Base-by-base conservation (phyloP, 2,888 invertebrate genomes). In the Synanthedon formicaeformis region DNA sequence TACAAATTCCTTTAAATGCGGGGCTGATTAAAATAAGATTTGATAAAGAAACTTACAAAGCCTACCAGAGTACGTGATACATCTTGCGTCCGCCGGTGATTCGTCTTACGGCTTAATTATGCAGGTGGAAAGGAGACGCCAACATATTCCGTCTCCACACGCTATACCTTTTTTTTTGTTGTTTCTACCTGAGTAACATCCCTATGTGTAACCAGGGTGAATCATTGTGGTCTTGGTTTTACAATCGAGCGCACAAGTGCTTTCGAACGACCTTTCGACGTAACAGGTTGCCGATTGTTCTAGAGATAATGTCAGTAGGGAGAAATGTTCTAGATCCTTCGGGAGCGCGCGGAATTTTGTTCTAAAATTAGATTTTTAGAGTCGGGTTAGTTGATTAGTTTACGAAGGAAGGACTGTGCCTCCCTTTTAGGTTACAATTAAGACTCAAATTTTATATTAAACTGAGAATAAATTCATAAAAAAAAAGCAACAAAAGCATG, bases 161-260 rank as follows among this genome's bases (percentile, higher is more conserved):
- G 56, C 62, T 52, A 51, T 74, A 74, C 74, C 74, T 75, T 60
- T 66, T 66, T 66, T 49, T 51, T 54, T 53, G 48, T 58, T 56
- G 50, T 50, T 52, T 53, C 50, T 64, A 63, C 62, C 62, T 61
- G 62, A 52, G 50, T 48, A 56, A 50, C 50, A 50, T 53, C 58
- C 60, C 57, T 53, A 56, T 56, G 57, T 50, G 55, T 34, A 27
- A 16, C 18, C 50, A 14, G 56, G 57, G 56, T 64, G 63, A 63
- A 52, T 64, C 64, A 66, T 54, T 60, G 60, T 57, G 56, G 55
- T 54, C 52, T 40, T 41, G 16, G 52, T 13, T 49, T 56, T 53
- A 61, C 54, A 52, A 41, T 54, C 51, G 40, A 6, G 48, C 40
- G 14, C 53, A 52, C 41, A 40, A 52, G 48, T 55, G 50, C 49